Conservation (phyloP, 2,888 invertebrate genomes). For the Drosophila leonis region DNA sequence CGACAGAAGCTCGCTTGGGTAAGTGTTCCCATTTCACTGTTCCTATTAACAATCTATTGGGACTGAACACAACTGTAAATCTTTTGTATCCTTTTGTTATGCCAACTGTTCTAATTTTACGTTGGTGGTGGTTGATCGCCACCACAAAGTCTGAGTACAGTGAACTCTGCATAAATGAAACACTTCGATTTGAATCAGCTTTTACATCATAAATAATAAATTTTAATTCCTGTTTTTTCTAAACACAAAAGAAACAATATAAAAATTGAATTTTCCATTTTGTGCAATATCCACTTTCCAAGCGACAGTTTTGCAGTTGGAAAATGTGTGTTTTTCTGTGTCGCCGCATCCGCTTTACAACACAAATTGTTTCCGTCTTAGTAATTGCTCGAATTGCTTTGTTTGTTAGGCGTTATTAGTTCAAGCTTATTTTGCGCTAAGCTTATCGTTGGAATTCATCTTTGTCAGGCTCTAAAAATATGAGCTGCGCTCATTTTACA, state of each 20-base stretch:
- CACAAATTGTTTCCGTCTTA: constrained; percentile 69
- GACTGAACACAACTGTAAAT: constrained; percentile 44
- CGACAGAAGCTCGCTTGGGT: constrained; percentile 49
- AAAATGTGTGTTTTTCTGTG: constrained; percentile 23
- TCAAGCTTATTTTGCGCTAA: constrained; percentile 21
- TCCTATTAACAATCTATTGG: constrained; percentile 14
- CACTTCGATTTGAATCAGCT: too few species aligned
- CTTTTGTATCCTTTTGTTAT: constrained; percentile 16
- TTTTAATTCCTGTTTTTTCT: too few species aligned
- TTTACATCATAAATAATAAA: too few species aligned
- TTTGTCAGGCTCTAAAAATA: constrained; percentile 52
- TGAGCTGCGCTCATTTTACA: background rate
- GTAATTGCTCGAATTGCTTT: constrained; percentile 55
- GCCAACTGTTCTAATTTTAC: constrained; percentile 38
- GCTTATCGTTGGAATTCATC: constrained; percentile 25
- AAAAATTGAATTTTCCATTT: background rate
- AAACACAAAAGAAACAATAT: background rate
- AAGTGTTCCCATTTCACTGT: constrained; percentile 42
- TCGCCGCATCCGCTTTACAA: constrained; percentile 53
- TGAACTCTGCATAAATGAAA: background rate
- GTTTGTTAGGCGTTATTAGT: constrained; percentile 23
- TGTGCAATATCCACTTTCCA: constrained; percentile 3
- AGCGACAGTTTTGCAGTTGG: constrained; percentile 4
- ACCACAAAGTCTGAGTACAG: constrained; percentile 4
- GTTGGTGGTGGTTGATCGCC: constrained; percentile 29